A percentile compares a stretch with the other conserved stretches of the same genome.
Evolutionary conservation across 2,797 vertebrate species (phyloP).

Genomic region (Heteromormyrus szaboi): DNA sequence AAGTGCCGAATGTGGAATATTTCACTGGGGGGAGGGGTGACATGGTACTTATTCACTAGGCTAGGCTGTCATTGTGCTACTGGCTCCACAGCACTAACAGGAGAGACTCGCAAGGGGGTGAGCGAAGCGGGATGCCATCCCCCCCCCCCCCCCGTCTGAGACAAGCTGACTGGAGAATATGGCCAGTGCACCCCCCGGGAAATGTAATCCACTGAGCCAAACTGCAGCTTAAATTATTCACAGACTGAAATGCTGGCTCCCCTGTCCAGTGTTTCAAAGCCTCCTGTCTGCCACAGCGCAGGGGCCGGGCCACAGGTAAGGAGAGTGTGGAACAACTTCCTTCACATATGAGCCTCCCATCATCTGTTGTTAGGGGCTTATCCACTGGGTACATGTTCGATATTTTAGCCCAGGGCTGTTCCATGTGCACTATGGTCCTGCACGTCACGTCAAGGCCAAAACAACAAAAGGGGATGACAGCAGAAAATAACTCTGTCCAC

Average conservation of each 20-base stretch:
- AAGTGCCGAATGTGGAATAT: conserved; percentile 35
- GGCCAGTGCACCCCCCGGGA: conserved; percentile 40
- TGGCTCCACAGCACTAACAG: neutral
- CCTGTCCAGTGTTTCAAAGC: conserved; percentile 25
- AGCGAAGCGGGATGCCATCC: neutral
- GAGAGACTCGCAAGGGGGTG: neutral
- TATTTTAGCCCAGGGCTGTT: neutral
- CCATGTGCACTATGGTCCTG: neutral
- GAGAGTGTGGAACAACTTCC: too few species aligned
- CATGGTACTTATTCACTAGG: neutral
- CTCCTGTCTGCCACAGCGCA: conserved; percentile 27
- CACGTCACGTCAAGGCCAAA: conserved; percentile 1
- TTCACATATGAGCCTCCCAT: neutral
- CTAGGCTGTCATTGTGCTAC: neutral
- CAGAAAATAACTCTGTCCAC: neutral
- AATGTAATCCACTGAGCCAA: conserved; percentile 50
- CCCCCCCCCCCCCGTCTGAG: conserved; percentile 17
- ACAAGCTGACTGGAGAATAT: conserved; percentile 32
- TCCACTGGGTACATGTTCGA: neutral
- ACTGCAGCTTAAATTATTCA: conserved; percentile 60
- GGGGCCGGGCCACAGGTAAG: conserved; percentile 18
- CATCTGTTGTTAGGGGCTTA: neutral
- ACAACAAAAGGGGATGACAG: neutral
- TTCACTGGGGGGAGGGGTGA: neutral
- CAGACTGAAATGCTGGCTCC: conserved; percentile 39